Base-by-base conservation (phyloP, 2,888 invertebrate species). In the Tyria jacobaeae region DNA sequence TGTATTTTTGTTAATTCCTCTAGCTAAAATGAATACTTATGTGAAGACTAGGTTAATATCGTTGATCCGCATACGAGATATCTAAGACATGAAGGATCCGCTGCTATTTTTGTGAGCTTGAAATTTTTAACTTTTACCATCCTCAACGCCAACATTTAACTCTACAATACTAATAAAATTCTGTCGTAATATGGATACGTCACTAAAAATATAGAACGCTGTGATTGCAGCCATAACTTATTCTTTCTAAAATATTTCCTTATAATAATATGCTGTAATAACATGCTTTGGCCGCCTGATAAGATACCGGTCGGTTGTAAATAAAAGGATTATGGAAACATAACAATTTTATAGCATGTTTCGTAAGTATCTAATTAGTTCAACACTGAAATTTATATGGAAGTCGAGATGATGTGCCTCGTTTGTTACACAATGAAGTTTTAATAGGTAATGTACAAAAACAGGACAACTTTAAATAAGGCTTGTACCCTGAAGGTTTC, bases 221-320 rank as follows among this genome's bases (percentile, higher is more conserved):
- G 25, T 68, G 61, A 75, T 73, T 66, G 68, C 62, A 60, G 57
- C 57, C 57, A 71, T 76, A 78, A 73, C 52, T 79, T 62, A 74
- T 68, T 68, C 64, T 75, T 75, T 69, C 70, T 62, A 71, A 76
- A 72, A 76, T 61, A 74, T 77, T 75, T 78, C 80, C 70, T 78
- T 74, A 80, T 62, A 76, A 70, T 70, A 73, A 73, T 78, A 71
- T 79, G 69, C 70, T 77, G 69, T 81, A 81, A 78, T 75, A 81
- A 81, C 80, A 79, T 71, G 73, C 65, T 71, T 74, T 76, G 78
- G 81, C 80, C 82, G 81, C 81, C 73, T 75, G 89, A 90, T 91
- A 90, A 91, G 84, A 83, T 85, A 80, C 66, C 70, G 67, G 60
- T 76, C 72, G 60, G 82, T 80, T 83, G 80, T 90, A 89, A 89